Evolutionary conservation across 2,888 invertebrate genomes (phyloP).

Genomic region (Masnerella sp.): DNA sequence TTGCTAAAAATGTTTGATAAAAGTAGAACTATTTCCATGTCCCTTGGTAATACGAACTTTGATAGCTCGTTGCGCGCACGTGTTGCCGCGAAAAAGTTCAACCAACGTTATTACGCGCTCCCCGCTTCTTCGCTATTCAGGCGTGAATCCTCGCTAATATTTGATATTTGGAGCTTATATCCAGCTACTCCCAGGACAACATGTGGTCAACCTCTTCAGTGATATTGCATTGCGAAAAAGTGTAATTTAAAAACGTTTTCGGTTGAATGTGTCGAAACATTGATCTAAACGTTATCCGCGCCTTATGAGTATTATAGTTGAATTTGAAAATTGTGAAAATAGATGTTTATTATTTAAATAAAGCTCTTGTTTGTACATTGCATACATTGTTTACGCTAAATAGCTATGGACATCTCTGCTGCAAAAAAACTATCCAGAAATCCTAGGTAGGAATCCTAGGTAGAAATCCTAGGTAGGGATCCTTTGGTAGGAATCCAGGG

Average conservation of each 20-base stretch:
- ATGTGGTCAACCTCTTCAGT: slow-evolving; percentile 72
- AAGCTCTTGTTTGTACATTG: too few species aligned
- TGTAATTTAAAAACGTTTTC: slow-evolving; percentile 36
- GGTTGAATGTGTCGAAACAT: slow-evolving; percentile 12
- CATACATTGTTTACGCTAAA: too few species aligned
- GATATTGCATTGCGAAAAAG: slow-evolving; percentile 68
- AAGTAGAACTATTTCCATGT: slow-evolving; percentile 32
- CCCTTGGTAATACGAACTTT: slow-evolving; percentile 63
- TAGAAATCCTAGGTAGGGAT: too few species aligned
- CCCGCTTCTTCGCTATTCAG: slow-evolving; percentile 57
- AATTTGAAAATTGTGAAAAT: slow-evolving; percentile 37
- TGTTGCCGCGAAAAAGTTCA: slow-evolving; percentile 64
- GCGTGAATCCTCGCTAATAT: slow-evolving; percentile 69
- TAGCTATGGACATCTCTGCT: too few species aligned
- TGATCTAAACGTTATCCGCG: slow-evolving; percentile 9
- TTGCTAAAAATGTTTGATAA: slow-evolving; percentile 46
- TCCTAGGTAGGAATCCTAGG: too few species aligned
- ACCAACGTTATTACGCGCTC: slow-evolving; percentile 63
- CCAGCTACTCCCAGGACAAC: slow-evolving; percentile 68
- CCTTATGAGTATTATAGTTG: not conserved
- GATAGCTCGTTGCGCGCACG: slow-evolving; percentile 70
- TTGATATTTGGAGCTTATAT: slow-evolving; percentile 71
- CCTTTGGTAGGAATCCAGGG: too few species aligned
- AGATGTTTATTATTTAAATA: too few species aligned
- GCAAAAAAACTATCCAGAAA: too few species aligned